Evolutionary conservation across 1,140 invertebrate genomes (phyloP).

Genomic region (Meloidogyne hapla): DNA sequence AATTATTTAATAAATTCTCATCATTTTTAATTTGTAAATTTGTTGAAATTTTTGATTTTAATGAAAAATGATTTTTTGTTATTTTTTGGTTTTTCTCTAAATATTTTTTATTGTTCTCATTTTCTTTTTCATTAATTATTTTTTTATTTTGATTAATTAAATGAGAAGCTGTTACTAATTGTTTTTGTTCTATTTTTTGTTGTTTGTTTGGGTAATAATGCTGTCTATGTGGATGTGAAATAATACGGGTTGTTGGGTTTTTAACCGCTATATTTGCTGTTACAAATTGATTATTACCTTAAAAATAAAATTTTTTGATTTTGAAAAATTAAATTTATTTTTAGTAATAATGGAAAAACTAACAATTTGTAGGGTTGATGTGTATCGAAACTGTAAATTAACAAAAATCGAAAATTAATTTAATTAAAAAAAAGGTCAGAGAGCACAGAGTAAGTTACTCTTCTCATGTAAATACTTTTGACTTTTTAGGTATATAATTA

Average conservation of each 20-base stretch:
- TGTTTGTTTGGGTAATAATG: background rate
- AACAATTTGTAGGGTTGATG: too few species aligned
- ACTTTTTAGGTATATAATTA: too few species aligned
- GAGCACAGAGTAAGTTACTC: too few species aligned
- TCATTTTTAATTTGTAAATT: background rate
- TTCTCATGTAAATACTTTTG: too few species aligned
- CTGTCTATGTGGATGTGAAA: background rate
- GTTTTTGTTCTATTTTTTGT: background rate
- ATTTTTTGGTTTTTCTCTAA: background rate
- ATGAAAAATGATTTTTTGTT: background rate
- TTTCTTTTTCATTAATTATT: background rate
- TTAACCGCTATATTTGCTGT: background rate
- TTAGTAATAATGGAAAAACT: too few species aligned
- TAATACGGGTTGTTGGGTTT: background rate
- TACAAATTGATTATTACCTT: background rate
- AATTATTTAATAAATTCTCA: background rate
- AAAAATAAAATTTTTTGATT: too few species aligned
- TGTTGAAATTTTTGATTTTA: background rate
- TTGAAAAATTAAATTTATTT: too few species aligned
- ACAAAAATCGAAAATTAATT: too few species aligned
- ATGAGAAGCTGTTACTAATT: background rate
- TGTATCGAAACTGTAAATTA: too few species aligned
- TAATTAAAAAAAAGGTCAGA: too few species aligned
- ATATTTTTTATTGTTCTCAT: background rate
- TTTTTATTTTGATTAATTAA: background rate